Evolutionary conservation across 2,888 invertebrate species (phyloP), one percentile per base, ranked within the genome.

Genomic region (Agriopis marginaria): DNA sequence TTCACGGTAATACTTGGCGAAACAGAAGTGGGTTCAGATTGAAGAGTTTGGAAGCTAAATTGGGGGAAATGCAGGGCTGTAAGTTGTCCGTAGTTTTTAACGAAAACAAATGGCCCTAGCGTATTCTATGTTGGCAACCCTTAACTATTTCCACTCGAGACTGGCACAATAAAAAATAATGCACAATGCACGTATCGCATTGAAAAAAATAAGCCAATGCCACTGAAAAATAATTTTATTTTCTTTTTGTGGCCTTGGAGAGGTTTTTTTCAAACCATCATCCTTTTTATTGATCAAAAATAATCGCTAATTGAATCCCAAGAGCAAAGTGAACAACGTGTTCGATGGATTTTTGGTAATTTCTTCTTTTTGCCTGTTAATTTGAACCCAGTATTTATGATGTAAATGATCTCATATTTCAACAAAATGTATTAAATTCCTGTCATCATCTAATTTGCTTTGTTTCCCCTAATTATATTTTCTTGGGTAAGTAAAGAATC

Each of bases 401-500:
- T 10, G 42, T 42, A 42, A 42, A 42, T 42, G 3, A 42, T 42
- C 7, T 50, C 14, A 50, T 17, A 8, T 14, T 50, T 45, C 12
- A 50, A 3, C 50, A 8, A 50, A 14, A 17, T 50, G 17, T 32
- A 50, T 50, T 64, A 49, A 39, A 51, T 7, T 51, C 4, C 14
- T 5, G 14, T 49, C 23, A 11, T 11, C 42, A 17, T 54, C 47
- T 50, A 44, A 23, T 56, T 47, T 23, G 42, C 49, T 62, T 61
- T 67, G 17, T 55, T 49, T 23, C 39, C 42, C 32, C 39, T 50
- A 51, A 62, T 45, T 12, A 42, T 53, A 45, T 65, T 55, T 54
- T 45, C 14, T 63, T 49, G 17, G 14, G 17, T 59, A 59, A 32
- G 55, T 6, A 8, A n/a, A 23, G 42, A 7, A 23, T 39, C 54